These are phyloP conservation scores for Idris sp. DNA, from an alignment of 1,140 invertebrate species.

Conservation along the genomic window DNA sequence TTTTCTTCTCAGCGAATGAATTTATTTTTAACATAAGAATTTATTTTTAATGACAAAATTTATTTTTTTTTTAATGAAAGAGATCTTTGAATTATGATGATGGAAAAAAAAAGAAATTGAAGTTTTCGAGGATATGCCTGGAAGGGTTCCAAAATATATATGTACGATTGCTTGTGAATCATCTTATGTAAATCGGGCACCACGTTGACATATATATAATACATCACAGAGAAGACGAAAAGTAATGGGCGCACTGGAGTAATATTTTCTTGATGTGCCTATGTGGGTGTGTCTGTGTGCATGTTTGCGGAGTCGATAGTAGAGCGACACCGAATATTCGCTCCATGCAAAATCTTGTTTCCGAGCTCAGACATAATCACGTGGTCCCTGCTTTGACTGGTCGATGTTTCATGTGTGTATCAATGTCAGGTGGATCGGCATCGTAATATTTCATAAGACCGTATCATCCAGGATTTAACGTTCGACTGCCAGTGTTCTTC, in stretches of 20 bases:
- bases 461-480: constrained; percentile 30
- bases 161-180: constrained; percentile 9
- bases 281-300: constrained; percentile 8
- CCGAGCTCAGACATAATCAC: constrained; percentile 79
- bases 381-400: constrained; percentile 79
- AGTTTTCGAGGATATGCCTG: background rate
- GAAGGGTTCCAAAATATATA: constrained; percentile 4
- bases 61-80: background rate
- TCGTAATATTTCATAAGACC: constrained; percentile 35
- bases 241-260: background rate
- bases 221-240: constrained; percentile 13
- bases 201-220: constrained; percentile 23
- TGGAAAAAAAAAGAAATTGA: too few relatives aligned
- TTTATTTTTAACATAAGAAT: too few relatives aligned
- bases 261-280: constrained; percentile 3
- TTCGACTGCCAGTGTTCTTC: constrained; percentile 42
- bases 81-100: too few relatives aligned
- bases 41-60: too few relatives aligned
- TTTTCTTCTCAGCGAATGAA: too few relatives aligned
- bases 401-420: constrained; percentile 75
- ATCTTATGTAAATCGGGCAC: constrained; percentile 14
- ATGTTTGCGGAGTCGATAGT: constrained; percentile 74
- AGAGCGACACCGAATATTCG: constrained; percentile 72
- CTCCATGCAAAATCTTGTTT: constrained; percentile 78
- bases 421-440: constrained; percentile 56